Evolutionary conservation across 2,888 invertebrate species (phyloP), one percentile per base, ranked within the genome.

Genomic region (Sarcophaga caerulescens): DNA sequence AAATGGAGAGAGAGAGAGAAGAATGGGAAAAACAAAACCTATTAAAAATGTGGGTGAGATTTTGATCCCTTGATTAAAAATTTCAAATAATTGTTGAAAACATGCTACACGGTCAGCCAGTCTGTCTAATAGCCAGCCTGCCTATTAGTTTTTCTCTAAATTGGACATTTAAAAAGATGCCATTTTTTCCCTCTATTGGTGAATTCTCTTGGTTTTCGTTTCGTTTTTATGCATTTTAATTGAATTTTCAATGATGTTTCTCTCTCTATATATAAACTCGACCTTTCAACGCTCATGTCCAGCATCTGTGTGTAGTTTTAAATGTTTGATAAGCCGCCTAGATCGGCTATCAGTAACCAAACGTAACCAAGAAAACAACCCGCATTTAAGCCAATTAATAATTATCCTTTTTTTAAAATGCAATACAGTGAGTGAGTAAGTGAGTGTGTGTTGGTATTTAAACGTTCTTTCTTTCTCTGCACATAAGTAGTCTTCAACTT

Each of bases 161-260:
- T 78, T 44, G 75, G 75, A 65, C 69, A 69, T 68, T 69, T 45
- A 12, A 66, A 79, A 52, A 82, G 4, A 66, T 63, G 71, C 74
- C 88, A 88, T 89, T 89, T 90, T 89, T 87, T 44, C n/a, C 12
- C n/a, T 21, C 11, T n/a, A 59, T 60, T 70, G 14, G 17, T 89
- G 89, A 75, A 70, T 21, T 65, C 23, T 68, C 77, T 70, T 76
- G 35, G n/a, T 66, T 45, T 63, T 62, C 68, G 47, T 76, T 71
- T 25, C 65, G 70, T 89, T 89, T 91, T 91, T 88, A 91, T 89
- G 89, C 90, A 90, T 89, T 89, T 90, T 89, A 90, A 91, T 91
- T 90, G 88, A 89, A 89, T 88, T 87, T 87, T 88, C 86, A 85
- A 79, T 19, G 23, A 47, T 71, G 70, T 80, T 81, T 66, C 62